Percentiles rank a stretch among this genome's conserved stretches.
These are phyloP conservation scores for Orgyia antiqua DNA, from an alignment of 2,888 invertebrate species.

Conservation along the genomic window DNA sequence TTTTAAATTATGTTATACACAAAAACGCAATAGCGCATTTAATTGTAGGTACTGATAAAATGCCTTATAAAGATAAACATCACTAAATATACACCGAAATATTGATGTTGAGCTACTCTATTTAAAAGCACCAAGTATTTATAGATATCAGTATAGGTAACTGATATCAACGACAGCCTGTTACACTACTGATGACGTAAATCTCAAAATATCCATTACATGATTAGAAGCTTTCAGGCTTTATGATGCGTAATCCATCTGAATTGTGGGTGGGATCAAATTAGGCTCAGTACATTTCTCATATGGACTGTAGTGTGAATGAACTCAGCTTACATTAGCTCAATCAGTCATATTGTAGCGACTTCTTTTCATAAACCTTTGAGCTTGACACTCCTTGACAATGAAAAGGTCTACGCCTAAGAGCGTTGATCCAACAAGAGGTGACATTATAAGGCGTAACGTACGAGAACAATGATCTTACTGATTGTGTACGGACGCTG, in stretches of 20 bases:
- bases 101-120: slow-evolving; percentile 8
- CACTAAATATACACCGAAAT: slow-evolving; percentile 1
- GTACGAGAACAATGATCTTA: too few species aligned
- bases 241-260: slow-evolving; percentile 42
- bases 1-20: too few species aligned
- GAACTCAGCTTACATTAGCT: too few species aligned
- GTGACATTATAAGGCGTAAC: too few species aligned
- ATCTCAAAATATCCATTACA: slow-evolving; percentile 50
- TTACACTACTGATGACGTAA: slow-evolving; percentile 31
- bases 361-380: too few species aligned
- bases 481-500: too few species aligned
- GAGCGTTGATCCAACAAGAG: too few species aligned
- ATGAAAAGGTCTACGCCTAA: too few species aligned
- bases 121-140: slow-evolving; percentile 28
- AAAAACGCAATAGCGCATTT: neutral
- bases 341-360: too few species aligned
- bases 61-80: slow-evolving; percentile 4
- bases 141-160: slow-evolving; percentile 30
- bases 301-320: neutral
- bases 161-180: slow-evolving; percentile 31
- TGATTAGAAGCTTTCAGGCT: slow-evolving; percentile 57
- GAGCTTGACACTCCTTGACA: too few species aligned
- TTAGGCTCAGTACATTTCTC: slow-evolving; percentile 3
- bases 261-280: slow-evolving; percentile 39
- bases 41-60: neutral